Evolutionary conservation across 2,888 invertebrate genomes (phyloP), one percentile per base, ranked within the genome.

Genomic region (Eilema caniola): DNA sequence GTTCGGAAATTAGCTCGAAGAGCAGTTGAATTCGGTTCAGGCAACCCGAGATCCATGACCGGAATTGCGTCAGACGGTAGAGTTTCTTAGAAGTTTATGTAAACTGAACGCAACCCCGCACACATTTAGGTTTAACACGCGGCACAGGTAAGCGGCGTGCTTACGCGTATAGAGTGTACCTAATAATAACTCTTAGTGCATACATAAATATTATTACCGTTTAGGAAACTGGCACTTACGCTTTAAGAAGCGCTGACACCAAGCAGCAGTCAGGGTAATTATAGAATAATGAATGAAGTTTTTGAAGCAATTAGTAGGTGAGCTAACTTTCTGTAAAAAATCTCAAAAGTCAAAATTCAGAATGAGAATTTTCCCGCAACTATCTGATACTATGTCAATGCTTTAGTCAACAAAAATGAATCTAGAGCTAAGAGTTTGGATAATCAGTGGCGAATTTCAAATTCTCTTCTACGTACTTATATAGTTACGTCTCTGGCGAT

Each of bases 1-100:
- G 92, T 91, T 93, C 94, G 95, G 95, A 95, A 94, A 95, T 95
- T 94, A 94, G 89, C 91, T 91, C 88, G 88, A 92, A 91, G 90
- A 93, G 94, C 91, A 93, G 88, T 82, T 89, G 90, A 92, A 92
- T 93, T 92, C 84, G 87, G 86, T 89, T 85, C 87, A 86, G 81
- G 77, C 76, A 84, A 88, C 87, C 89, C 86, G 87, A 90, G 93
- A 93, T 92, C 85, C 92, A 92, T 89, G 92, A 89, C 93, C 94
- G 94, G 95, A 94, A 94, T 93, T 94, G 92, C 93, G 95, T 94
- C 92, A 93, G 89, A 80, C 86, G 86, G 80, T 84, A 81, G 89
- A 91, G 90, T 91, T 93, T 93, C 93, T 90, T 78, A 86, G 93
- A 93, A 94, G 88, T 92, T 93, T 87, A 86, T 88, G 89, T 91